Base-by-base conservation (phyloP, 2,797 vertebrate genomes). In the Danio kyathit region DNA sequence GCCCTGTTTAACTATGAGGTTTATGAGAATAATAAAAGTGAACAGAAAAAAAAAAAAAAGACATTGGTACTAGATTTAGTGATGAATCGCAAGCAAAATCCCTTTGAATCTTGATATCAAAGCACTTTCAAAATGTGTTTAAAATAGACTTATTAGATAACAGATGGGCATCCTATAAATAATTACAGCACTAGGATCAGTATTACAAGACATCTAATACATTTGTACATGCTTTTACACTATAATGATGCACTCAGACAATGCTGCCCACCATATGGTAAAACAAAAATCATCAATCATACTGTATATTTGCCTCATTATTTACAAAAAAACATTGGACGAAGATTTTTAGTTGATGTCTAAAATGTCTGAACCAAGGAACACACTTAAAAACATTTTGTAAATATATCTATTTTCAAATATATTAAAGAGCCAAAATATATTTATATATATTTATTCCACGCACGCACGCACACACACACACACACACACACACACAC, bases 11-110 rank as follows among this genome's bases (percentile, higher is more conserved):
- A 17, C 29, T 43, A 41, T 44, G 38, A 46, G 12, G 76, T 64
- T 52, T 71, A 40, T 38, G 51, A 67, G 46, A 52, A 59, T 73
- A 51, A 13, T n/a, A 12, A 80, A 59, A 66, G 56, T 74, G 69
- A 13, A 29, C 0, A 10, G 14, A 48, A 57, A 49, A 74, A 52
- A 64, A 69, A 29, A 1, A 3, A 64, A 69, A 29, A 1, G 3
- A 16, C 54, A 59, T 14, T 59, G 13, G 21, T 57, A 48, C 19
- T n/a, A 48, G 14, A 57, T 57, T 17, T n/a, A 66, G 21, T 38
- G 52, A 54, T 59, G 21, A 69, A 49, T 78, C 21, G 69, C 19
- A 69, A 40, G 5, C 29, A 49, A 69, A 54, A 21, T 57, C 54
- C 54, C 40, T 73, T 59, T 73, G 54, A 63, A 49, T 40, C 16